Base-by-base conservation (phyloP, 2,113 vertebrate genomes). In the Odontesthes bonariensis region DNA sequence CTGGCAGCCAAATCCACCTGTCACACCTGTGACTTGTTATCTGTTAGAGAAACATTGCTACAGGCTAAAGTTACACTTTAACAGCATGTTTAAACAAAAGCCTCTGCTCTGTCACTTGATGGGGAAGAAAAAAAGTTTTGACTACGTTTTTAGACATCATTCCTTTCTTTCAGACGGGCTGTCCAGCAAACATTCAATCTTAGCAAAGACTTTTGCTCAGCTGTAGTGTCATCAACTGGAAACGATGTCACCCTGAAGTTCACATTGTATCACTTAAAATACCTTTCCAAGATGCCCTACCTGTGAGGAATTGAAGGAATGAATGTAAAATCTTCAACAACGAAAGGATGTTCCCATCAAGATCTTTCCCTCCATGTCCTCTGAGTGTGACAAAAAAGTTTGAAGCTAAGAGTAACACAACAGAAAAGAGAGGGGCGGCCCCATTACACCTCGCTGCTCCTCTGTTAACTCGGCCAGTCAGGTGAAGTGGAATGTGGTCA, bases 401-500 rank as follows among this genome's bases (percentile, higher is more conserved):
- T 62, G 62, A 63, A 71, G 54, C 40, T 19, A 11, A 46, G 42
- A 63, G 40, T 38, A 71, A 78, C 85, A 73, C 70, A 73, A 51
- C 66, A 20, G 12, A 13, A 16, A 27, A 69, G 33, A 69, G 65
- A 70, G 79, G 88, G 90, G 71, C 69, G 84, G 80, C 32, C 70
- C 55, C 42, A 3, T 38, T 31, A 51, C 73, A 22, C 55, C 66
- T 75, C 81, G 46, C 63, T 55, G 61, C 71, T 65, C 68, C 76
- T 73, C 73, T 79, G 82, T 83, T 81, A 52, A 75, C 88, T 42
- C 5, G 64, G 73, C 90, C 83, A 88, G 80, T 89, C 69, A 65
- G 54, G 19, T 42, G 5, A 69, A 31, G 62, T 75, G 91, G 93
- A 95, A 95, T 95, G 94, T 56, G 73, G 81, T 60, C 70, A 54